These are phyloP conservation scores for Hycleus cichorii DNA, from an alignment of 1,140 invertebrate species.

Conservation along the genomic window DNA sequence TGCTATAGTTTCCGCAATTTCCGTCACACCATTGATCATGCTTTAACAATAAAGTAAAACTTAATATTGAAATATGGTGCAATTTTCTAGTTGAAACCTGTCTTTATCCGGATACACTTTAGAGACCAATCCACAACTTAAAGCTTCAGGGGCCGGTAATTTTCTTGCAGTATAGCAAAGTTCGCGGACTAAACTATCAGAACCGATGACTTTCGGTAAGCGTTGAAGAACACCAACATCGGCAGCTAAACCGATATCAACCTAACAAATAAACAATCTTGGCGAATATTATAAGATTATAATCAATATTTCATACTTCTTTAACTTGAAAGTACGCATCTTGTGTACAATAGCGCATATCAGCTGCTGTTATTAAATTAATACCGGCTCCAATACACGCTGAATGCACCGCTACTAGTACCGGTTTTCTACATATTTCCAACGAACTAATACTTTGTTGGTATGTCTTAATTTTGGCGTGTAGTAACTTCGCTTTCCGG, in stretches of 20 bases:
- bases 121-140: slow-evolving; percentile 65
- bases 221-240: slow-evolving; percentile 93
- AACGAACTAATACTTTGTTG: slow-evolving; percentile 73
- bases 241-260: slow-evolving; percentile 79
- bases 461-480: slow-evolving; percentile 58
- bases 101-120: slow-evolving; percentile 65
- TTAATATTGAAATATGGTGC: neutral
- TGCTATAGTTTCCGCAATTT: slow-evolving; percentile 73
- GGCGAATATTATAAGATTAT: neutral
- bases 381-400: slow-evolving; percentile 88
- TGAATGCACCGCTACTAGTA: slow-evolving; percentile 79
- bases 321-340: slow-evolving; percentile 93
- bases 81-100: slow-evolving; percentile 43
- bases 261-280: slow-evolving; percentile 25
- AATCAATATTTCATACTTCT: slow-evolving; percentile 53
- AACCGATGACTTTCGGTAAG: slow-evolving; percentile 88
- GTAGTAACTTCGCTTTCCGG: slow-evolving; percentile 63
- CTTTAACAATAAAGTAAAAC: slow-evolving; percentile 40
- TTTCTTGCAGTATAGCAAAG: slow-evolving; percentile 81
- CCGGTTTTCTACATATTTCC: slow-evolving; percentile 78
- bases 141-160: slow-evolving; percentile 73
- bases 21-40: slow-evolving; percentile 61
- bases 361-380: slow-evolving; percentile 77
- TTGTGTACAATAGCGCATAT: slow-evolving; percentile 85
- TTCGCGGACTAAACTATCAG: slow-evolving; percentile 78